Percentiles rank a stretch among this genome's conserved stretches.
Conservation (phyloP, 2,113 vertebrate species). For the Gallinago media region DNA sequence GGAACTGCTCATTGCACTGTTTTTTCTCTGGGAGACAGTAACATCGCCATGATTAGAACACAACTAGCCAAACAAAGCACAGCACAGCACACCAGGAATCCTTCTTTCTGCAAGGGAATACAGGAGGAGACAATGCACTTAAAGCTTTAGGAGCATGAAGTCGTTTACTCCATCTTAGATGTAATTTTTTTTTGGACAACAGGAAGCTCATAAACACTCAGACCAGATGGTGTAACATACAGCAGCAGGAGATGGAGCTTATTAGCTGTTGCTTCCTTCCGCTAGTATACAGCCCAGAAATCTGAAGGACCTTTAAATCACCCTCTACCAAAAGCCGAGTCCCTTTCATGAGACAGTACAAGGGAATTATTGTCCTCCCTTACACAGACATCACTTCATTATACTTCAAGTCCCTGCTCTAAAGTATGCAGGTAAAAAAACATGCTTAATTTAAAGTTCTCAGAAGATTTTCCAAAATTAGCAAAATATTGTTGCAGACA, state of each 20-base stretch:
- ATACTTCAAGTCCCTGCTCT: neutral
- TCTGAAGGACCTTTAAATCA: conserved; percentile 11
- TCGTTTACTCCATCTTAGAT: neutral
- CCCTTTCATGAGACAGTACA: neutral
- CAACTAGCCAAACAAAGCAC: neutral
- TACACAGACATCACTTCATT: neutral
- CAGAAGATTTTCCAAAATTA: neutral
- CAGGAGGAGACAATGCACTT: neutral
- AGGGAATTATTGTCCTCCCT: neutral
- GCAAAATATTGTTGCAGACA: neutral
- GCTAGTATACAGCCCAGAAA: neutral
- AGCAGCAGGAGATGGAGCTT: conserved; percentile 45
- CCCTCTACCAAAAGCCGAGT: neutral
- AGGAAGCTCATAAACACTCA: neutral
- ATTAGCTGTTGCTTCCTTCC: conserved; percentile 14
- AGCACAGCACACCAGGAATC: neutral
- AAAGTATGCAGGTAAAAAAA: neutral
- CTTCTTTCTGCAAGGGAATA: neutral
- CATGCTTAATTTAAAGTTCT: neutral
- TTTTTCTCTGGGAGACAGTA: neutral
- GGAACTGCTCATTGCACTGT: neutral
- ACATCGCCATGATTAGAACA: neutral
- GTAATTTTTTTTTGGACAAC: neutral
- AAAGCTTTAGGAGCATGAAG: neutral
- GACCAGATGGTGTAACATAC: conserved; percentile 31